phyloP scores from a whole-genome alignment of 2,888 invertebrate species.

The Drosophila ustulata region DNA sequence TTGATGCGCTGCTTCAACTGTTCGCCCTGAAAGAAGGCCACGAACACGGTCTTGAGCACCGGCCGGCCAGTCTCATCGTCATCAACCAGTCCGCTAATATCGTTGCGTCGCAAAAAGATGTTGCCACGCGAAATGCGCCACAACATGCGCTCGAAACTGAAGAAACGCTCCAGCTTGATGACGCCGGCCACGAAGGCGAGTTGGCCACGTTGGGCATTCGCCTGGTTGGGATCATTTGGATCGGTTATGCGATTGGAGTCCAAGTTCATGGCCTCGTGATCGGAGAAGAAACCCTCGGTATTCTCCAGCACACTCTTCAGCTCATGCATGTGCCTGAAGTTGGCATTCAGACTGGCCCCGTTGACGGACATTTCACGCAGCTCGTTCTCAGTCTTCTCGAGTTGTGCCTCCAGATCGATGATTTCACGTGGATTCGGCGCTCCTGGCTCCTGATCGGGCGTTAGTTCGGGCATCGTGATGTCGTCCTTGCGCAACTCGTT shows the following conservation, averaged over 20 bases:
- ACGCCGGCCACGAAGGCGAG: conserved; percentile 93
- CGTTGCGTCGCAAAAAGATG: conserved; percentile 92
- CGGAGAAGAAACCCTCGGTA: conserved; percentile 88
- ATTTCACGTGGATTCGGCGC: conserved; percentile 92
- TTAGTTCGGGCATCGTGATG: conserved; percentile 89
- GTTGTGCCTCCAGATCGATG: conserved; percentile 92
- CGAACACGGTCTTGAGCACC: conserved; percentile 93
- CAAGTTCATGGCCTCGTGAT: conserved; percentile 81
- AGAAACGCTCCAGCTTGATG: conserved; percentile 92
- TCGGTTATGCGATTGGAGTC: conserved; percentile 88
- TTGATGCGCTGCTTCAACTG: conserved; percentile 93
- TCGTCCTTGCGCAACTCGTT: conserved; percentile 91
- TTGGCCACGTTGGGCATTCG: conserved; percentile 82
- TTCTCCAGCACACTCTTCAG: conserved; percentile 95
- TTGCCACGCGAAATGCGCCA: conserved; percentile 96
- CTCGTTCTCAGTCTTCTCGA: conserved; percentile 98
- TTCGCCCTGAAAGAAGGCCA: conserved; percentile 93
- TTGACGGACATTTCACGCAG: conserved; percentile 97
- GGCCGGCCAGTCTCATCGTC: conserved; percentile 90
- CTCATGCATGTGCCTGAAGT: conserved; percentile 96
- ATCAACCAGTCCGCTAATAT: conserved; percentile 90
- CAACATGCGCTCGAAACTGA: conserved; percentile 93
- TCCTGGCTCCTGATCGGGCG: conserved; percentile 88
- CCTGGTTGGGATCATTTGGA: conserved; percentile 87
- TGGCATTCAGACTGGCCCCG: conserved; percentile 95